Evolutionary conservation across 2,888 invertebrate species (phyloP).

Genomic region (Schizotus pectinicornis): DNA sequence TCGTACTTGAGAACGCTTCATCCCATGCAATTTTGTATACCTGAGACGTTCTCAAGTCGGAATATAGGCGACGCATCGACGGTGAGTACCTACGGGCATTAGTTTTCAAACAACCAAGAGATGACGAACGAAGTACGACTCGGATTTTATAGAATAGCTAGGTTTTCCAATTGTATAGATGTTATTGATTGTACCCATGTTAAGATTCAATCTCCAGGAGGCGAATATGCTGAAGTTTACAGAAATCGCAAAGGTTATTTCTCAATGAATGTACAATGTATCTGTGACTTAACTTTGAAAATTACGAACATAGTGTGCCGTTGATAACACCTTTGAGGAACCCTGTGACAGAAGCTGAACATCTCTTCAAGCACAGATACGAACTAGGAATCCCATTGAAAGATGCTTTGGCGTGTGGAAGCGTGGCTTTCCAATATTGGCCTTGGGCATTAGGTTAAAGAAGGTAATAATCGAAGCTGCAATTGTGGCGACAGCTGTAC

Average conservation of each 20-base stretch:
- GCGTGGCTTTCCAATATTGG: not conserved
- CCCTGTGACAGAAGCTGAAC: not conserved
- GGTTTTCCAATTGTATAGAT: no score
- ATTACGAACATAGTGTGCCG: not conserved
- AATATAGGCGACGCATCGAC: no score
- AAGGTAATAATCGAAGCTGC: not conserved
- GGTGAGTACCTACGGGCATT: no score
- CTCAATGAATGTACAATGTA: not conserved
- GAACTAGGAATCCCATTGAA: slow-evolving; percentile 5
- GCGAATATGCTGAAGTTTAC: not conserved
- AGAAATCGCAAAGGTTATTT: not conserved
- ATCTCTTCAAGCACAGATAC: not conserved
- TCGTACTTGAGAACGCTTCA: no score
- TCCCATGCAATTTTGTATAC: no score
- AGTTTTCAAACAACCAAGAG: no score
- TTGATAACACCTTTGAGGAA: not conserved
- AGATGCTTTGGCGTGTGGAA: slow-evolving; percentile 1
- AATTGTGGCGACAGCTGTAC: slow-evolving; percentile 1
- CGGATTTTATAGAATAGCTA: no score
- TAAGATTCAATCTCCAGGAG: not conserved
- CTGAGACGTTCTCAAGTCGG: no score
- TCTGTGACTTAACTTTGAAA: not conserved
- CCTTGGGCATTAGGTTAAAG: not conserved
- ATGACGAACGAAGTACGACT: no score
- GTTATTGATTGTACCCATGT: not conserved